These are phyloP conservation scores for Cheilosia vernalis DNA, from an alignment of 2,888 invertebrate genomes.

Conservation along the genomic window DNA sequence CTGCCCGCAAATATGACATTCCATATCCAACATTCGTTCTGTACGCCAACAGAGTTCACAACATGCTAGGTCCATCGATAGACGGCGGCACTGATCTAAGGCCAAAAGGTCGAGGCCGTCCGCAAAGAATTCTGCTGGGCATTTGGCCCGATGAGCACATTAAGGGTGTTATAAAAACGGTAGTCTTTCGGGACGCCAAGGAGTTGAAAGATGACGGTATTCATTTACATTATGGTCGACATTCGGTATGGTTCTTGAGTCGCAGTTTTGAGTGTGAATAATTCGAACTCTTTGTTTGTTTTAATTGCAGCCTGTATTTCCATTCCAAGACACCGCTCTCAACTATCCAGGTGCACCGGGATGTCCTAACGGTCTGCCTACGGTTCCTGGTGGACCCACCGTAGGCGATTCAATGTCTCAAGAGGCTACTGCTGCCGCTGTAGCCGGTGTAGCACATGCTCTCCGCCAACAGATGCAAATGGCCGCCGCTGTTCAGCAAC, in stretches of 20 bases:
- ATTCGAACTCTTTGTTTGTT: slow-evolving; percentile 31
- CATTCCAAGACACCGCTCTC: slow-evolving; percentile 87
- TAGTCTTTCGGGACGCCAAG: slow-evolving; percentile 94
- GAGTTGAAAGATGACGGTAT: slow-evolving; percentile 89
- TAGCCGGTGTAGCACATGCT: slow-evolving; percentile 93
- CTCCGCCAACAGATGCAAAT: slow-evolving; percentile 91
- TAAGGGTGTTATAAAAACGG: slow-evolving; percentile 95
- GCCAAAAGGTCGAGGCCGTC: slow-evolving; percentile 95
- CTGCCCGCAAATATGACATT: slow-evolving; percentile 96
- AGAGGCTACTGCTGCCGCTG: slow-evolving; percentile 91
- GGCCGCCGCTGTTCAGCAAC: slow-evolving; percentile 86
- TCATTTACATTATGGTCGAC: slow-evolving; percentile 86
- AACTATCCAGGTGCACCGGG: slow-evolving; percentile 85
- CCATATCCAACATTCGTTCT: slow-evolving; percentile 97
- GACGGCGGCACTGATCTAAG: slow-evolving; percentile 95
- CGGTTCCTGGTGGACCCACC: slow-evolving; percentile 84
- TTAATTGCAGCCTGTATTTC: slow-evolving; percentile 83
- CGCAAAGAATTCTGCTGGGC: slow-evolving; percentile 94
- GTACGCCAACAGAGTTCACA: slow-evolving; percentile 96
- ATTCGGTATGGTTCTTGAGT: slow-evolving; percentile 85
- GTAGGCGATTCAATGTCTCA: slow-evolving; percentile 85
- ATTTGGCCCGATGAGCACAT: slow-evolving; percentile 98
- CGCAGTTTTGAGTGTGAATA: not conserved
- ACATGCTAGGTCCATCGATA: slow-evolving; percentile 96
- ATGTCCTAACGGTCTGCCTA: slow-evolving; percentile 85